A percentile compares a stretch with the other conserved stretches of the same genome.
These are phyloP conservation scores for Bradypodion ventrale DNA, from an alignment of 2,797 vertebrate genomes.

Conservation along the genomic window DNA sequence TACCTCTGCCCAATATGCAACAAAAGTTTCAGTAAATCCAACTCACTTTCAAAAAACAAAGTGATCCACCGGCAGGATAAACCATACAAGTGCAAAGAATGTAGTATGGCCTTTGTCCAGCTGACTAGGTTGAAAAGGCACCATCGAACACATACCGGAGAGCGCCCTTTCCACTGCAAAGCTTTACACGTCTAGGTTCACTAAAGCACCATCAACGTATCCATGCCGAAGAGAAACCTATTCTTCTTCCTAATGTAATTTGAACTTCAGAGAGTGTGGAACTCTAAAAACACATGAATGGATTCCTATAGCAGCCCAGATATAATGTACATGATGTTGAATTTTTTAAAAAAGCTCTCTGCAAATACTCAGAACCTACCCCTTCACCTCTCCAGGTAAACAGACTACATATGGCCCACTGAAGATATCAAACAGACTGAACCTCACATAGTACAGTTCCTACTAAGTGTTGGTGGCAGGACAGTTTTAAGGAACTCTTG, in stretches of 20 bases:
- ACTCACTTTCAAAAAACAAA: slow-evolving; percentile 69
- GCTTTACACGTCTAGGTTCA: slow-evolving; percentile 41
- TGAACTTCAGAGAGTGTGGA: slow-evolving; percentile 50
- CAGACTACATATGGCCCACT: neutral
- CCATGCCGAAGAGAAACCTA: slow-evolving; percentile 61
- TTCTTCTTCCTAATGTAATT: slow-evolving; percentile 45
- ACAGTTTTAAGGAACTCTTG: no score
- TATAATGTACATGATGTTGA: neutral
- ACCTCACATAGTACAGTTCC: neutral
- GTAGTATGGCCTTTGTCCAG: slow-evolving; percentile 60
- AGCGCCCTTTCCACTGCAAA: slow-evolving; percentile 50
- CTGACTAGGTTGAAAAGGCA: slow-evolving; percentile 63
- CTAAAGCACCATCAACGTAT: slow-evolving; percentile 59
- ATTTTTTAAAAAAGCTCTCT: neutral
- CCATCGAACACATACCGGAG: slow-evolving; percentile 57
- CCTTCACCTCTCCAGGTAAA: neutral
- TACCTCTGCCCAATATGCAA: slow-evolving; percentile 10
- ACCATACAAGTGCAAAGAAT: slow-evolving; percentile 62
- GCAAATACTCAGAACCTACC: neutral
- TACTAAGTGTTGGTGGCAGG: no score
- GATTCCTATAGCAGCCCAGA: slow-evolving; percentile 45
- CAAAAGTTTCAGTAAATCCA: slow-evolving; percentile 56
- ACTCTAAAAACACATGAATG: slow-evolving; percentile 54
- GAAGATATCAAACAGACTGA: no score
- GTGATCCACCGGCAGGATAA: slow-evolving; percentile 60